These are phyloP conservation scores for Sinocyclocheilus anshuiensis DNA, from an alignment of 2,113 vertebrate species.

Conservation along the genomic window DNA sequence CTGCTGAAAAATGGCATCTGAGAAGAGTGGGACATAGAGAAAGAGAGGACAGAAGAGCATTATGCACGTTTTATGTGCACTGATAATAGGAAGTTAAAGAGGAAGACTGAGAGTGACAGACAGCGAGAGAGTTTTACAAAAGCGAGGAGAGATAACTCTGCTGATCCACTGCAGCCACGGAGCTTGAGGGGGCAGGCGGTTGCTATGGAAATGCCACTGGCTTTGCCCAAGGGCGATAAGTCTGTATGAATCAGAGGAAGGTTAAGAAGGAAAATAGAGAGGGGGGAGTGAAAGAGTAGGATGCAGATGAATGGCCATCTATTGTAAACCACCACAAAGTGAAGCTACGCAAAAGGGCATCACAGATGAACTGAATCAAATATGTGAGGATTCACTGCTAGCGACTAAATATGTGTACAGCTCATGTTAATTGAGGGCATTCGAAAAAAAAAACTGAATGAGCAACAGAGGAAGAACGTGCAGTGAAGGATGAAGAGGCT, in stretches of 20 bases:
- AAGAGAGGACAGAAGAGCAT: slow-evolving; percentile 49
- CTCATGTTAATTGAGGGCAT: slow-evolving; percentile 39
- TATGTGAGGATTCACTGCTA: slow-evolving; percentile 26
- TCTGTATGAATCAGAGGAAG: slow-evolving; percentile 88
- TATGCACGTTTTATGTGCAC: slow-evolving; percentile 55
- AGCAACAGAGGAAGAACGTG: slow-evolving; percentile 21
- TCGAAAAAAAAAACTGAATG: slow-evolving; percentile 11
- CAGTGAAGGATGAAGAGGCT: slow-evolving; percentile 34
- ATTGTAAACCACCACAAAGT: slow-evolving; percentile 28
- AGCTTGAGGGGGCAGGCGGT: slow-evolving; percentile 78
- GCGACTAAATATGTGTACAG: slow-evolving; percentile 9
- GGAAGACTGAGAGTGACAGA: slow-evolving; percentile 54
- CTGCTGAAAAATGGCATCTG: slow-evolving; percentile 48
- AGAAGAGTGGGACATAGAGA: slow-evolving; percentile 51
- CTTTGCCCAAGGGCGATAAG: slow-evolving; percentile 87
- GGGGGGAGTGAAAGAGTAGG: slow-evolving; percentile 11
- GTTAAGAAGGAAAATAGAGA: slow-evolving; percentile 50
- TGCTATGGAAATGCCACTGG: slow-evolving; percentile 82
- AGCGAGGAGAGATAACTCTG: slow-evolving; percentile 47
- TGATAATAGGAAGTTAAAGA: slow-evolving; percentile 54
- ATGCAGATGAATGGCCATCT: slow-evolving; percentile 51
- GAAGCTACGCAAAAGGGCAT: slow-evolving; percentile 37
- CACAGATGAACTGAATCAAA: slow-evolving; percentile 35
- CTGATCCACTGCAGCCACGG: slow-evolving; percentile 76
- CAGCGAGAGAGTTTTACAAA: slow-evolving; percentile 55